These are phyloP conservation scores for Dinoponera quadriceps DNA, from an alignment of 1,140 invertebrate genomes.

Conservation along the genomic window DNA sequence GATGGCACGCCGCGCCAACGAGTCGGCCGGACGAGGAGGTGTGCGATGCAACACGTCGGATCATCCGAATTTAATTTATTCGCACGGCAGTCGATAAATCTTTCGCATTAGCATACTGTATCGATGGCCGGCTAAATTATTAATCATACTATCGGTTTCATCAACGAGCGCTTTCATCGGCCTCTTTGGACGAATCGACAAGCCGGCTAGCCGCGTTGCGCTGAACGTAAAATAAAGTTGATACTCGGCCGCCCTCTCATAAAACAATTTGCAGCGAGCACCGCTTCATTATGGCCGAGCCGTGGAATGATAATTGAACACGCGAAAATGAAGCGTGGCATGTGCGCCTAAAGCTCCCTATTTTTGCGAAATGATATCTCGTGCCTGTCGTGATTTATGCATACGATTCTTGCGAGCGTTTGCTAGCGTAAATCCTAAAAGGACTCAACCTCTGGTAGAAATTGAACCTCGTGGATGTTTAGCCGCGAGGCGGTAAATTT, in stretches of 20 bases:
- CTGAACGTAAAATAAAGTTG: slow-evolving; percentile 51
- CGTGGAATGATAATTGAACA: slow-evolving; percentile 43
- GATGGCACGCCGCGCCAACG: slow-evolving; percentile 6
- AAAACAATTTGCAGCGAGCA: slow-evolving; percentile 65
- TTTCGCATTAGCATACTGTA: slow-evolving; percentile 45
- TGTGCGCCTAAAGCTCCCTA: background rate
- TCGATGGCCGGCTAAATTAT: slow-evolving; percentile 67
- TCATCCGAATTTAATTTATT: slow-evolving; percentile 69
- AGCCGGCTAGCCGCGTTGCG: slow-evolving; percentile 18
- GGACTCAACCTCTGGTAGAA: too few relatives aligned
- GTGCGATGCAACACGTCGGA: slow-evolving; percentile 26
- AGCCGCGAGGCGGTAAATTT: too few relatives aligned
- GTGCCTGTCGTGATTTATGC: background rate
- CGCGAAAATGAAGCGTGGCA: background rate
- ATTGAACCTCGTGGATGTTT: too few relatives aligned
- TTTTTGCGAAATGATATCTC: background rate
- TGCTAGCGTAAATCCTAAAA: too few relatives aligned
- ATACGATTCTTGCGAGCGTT: background rate
- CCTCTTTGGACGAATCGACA: slow-evolving; percentile 54
- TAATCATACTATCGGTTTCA: slow-evolving; percentile 74
- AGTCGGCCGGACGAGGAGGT: slow-evolving; percentile 25
- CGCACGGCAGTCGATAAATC: slow-evolving; percentile 62
- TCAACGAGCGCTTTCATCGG: slow-evolving; percentile 65
- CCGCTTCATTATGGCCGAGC: slow-evolving; percentile 35
- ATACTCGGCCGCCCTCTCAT: slow-evolving; percentile 53